A percentile compares a stretch with the other conserved stretches of the same genome.
Evolutionary conservation across 2,113 vertebrate genomes (phyloP).

Genomic region (Excalfactoria chinensis): DNA sequence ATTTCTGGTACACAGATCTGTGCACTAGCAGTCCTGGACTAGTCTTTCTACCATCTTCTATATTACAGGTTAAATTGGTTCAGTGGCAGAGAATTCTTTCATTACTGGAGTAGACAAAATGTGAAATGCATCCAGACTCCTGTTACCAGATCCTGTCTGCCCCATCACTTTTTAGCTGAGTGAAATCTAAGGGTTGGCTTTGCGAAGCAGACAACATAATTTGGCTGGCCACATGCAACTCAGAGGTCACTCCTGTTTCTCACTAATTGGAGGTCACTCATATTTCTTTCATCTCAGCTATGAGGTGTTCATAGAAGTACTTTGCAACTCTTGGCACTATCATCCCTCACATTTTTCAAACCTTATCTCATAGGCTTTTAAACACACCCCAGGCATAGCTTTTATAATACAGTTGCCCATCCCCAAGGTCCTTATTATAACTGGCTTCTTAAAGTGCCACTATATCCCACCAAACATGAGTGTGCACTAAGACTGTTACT

Average conservation of each 20-base stretch:
- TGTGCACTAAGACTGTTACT: neutral
- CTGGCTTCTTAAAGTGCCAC: neutral
- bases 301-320: neutral
- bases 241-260: neutral
- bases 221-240: neutral
- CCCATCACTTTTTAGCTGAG: neutral
- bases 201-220: neutral
- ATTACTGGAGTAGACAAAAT: neutral
- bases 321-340: neutral
- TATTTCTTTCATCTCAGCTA: neutral
- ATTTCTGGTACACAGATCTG: neutral
- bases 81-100: neutral
- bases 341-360: neutral
- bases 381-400: neutral
- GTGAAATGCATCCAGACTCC: neutral
- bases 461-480: neutral
- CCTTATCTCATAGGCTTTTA: neutral
- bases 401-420: neutral
- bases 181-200: neutral
- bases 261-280: accelerated
- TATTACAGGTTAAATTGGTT: neutral
- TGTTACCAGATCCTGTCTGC: neutral
- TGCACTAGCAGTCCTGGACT: neutral
- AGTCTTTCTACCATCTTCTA: neutral
- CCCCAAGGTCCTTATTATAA: neutral